Conservation (phyloP, 2,113 vertebrate genomes). For the Colossoma macropomum region DNA sequence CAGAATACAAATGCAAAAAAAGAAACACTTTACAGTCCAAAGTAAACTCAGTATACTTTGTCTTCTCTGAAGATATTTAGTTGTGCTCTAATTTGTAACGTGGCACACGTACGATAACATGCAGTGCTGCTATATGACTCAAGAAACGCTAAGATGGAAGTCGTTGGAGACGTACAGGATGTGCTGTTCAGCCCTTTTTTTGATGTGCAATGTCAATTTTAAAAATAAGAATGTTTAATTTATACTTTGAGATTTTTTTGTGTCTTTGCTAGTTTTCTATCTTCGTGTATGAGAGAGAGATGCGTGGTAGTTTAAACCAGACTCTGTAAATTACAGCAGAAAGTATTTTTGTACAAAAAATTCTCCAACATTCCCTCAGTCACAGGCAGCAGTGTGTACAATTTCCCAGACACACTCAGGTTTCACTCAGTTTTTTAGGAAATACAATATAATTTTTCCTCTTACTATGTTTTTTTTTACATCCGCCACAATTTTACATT, state of each 20-base stretch:
- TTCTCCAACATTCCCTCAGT: conserved; percentile 72
- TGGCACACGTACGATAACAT: not conserved
- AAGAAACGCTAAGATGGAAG: conserved; percentile 10
- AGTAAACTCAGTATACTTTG: not conserved
- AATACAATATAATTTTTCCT: not conserved
- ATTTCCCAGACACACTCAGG: conserved; percentile 6
- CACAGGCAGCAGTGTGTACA: conserved; percentile 44
- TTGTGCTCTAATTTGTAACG: not conserved
- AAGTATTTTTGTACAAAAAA: conserved; percentile 73
- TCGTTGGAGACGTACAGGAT: conserved; percentile 49
- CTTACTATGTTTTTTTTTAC: not conserved
- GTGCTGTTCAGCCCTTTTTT: conserved; percentile 66
- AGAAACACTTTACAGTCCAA: not conserved
- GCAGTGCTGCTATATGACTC: not conserved
- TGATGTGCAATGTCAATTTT: conserved; percentile 72
- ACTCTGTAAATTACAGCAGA: conserved; percentile 71
- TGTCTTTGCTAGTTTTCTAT: conserved; percentile 57
- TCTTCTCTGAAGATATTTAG: no score
- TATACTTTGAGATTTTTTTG: conserved; percentile 64
- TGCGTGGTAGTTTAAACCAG: conserved; percentile 65
- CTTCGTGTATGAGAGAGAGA: conserved; percentile 46
- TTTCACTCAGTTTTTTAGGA: not conserved
- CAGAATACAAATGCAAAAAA: not conserved
- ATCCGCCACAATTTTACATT: not conserved
- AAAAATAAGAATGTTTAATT: conserved; percentile 76